Base-by-base conservation (phyloP, 2,888 invertebrate species). In the Heliconius charithonia region DNA sequence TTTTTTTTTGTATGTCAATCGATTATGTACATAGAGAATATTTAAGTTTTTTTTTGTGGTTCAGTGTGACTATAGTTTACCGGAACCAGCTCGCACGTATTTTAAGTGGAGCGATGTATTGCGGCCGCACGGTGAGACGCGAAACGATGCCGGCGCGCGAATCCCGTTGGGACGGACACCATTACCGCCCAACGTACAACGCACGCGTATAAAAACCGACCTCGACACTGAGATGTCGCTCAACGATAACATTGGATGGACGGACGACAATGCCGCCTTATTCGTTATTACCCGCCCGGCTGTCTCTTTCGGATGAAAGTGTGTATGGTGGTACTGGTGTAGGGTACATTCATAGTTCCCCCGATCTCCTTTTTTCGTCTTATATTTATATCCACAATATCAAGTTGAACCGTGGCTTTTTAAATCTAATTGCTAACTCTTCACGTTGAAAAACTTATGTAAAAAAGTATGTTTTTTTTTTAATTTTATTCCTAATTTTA, bases 121-220 rank as follows among this genome's bases (percentile, higher is more conserved):
- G 92, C 93, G 93, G 92, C 90, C 92, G 89, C 90, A 89, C 91
- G 92, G 92, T 93, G 92, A 92, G 93, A 92, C 92, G 92, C 91
- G 91, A 93, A 93, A 92, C 90, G 92, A 92, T 93, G 94, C 90
- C 92, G 91, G 89, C 84, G 90, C 91, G 90, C 89, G 88, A 91
- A 93, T 93, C 92, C 94, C 94, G 94, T 94, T 94, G 92, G 89
- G 89, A 88, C 90, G 92, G 93, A 92, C 93, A 90, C 92, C 88
- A 93, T 93, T 92, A 93, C 92, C 92, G 93, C 93, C 94, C 93
- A 93, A 92, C 88, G 89, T 91, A 91, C 86, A 86, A 90, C 91
- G 90, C 91, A 91, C 90, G 90, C 91, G 90, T 87, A 91, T 87
- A 93, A 93, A 94, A 93, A 93, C 90, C 89, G 90, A 92, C 90